Evolutionary conservation across 2,888 invertebrate genomes (phyloP).

Genomic region (Drosophila pseudotakahashii): DNA sequence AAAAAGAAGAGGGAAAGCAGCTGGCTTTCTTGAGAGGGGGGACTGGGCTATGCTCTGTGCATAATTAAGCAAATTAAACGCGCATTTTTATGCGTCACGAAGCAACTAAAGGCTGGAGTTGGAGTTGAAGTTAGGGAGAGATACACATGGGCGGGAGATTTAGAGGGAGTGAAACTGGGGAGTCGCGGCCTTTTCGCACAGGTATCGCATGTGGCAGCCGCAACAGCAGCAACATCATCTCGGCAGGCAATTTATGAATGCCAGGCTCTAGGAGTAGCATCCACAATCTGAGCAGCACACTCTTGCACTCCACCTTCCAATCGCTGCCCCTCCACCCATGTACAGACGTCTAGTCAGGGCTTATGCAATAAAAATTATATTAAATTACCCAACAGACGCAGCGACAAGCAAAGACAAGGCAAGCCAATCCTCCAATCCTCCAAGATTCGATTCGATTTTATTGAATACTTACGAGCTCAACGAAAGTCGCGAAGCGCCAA

Average conservation of each 20-base stretch:
- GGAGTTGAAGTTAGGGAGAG: not conserved
- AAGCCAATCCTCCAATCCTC: slow-evolving; percentile 44
- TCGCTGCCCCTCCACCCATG: not conserved
- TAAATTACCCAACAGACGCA: slow-evolving; percentile 75
- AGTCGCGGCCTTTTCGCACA: slow-evolving; percentile 68
- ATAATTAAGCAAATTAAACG: slow-evolving; percentile 78
- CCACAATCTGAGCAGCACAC: slow-evolving; percentile 7
- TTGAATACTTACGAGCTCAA: slow-evolving; percentile 67
- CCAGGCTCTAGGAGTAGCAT: slow-evolving; percentile 63
- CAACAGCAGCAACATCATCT: slow-evolving; percentile 39
- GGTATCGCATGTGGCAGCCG: slow-evolving; percentile 75
- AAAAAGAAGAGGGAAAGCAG: slow-evolving; percentile 16
- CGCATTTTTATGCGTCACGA: slow-evolving; percentile 76
- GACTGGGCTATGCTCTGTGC: slow-evolving; percentile 47
- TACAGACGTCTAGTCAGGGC: slow-evolving; percentile 22
- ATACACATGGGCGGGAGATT: not conserved
- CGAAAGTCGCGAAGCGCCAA: slow-evolving; percentile 39
- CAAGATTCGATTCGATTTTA: slow-evolving; percentile 62
- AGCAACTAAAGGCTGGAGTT: slow-evolving; percentile 35
- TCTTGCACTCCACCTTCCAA: no score
- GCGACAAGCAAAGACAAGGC: slow-evolving; percentile 41
- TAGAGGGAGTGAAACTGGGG: slow-evolving; percentile 14
- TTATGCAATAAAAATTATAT: slow-evolving; percentile 80
- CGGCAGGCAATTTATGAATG: slow-evolving; percentile 71
- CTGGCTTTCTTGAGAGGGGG: not conserved